Percentiles rank a stretch among this genome's conserved stretches.
These are phyloP conservation scores for Cryptocheilus praepositus DNA, from an alignment of 2,888 invertebrate species.

Conservation along the genomic window DNA sequence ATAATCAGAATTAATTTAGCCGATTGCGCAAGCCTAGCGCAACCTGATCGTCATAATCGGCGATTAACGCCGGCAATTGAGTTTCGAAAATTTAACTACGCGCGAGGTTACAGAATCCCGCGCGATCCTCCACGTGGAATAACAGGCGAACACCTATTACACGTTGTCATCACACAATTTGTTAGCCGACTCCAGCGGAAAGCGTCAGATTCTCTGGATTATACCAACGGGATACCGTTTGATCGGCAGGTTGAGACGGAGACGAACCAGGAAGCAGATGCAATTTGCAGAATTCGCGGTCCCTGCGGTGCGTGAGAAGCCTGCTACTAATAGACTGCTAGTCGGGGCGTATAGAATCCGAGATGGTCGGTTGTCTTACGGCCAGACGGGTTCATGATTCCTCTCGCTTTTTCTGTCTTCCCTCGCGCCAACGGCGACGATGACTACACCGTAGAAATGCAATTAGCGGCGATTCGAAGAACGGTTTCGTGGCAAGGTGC, in stretches of 20 bases:
- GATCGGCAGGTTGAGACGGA: constrained; percentile 37
- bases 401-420: neutral
- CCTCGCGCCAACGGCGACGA: constrained; percentile 3
- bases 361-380: constrained; percentile 36
- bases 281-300: constrained; percentile 58
- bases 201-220: too few relatives aligned
- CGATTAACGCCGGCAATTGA: neutral
- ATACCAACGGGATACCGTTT: too few relatives aligned
- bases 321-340: constrained; percentile 52
- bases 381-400: constrained; percentile 23
- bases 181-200: constrained; percentile 4
- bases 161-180: constrained; percentile 42
- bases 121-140: constrained; percentile 25
- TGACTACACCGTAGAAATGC: constrained; percentile 20
- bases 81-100: too few relatives aligned
- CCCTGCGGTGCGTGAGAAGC: constrained; percentile 58
- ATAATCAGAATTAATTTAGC: too few relatives aligned
- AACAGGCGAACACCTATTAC: constrained; percentile 24
- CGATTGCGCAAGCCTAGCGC: too few relatives aligned
- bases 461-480: constrained; percentile 37
- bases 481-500: constrained; percentile 21
- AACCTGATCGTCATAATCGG: too few relatives aligned
- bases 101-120: neutral
- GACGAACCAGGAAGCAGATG: constrained; percentile 53
- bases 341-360: constrained; percentile 44